Conservation (phyloP, 2,797 vertebrate genomes). For the Eurystomus glaucurus region DNA sequence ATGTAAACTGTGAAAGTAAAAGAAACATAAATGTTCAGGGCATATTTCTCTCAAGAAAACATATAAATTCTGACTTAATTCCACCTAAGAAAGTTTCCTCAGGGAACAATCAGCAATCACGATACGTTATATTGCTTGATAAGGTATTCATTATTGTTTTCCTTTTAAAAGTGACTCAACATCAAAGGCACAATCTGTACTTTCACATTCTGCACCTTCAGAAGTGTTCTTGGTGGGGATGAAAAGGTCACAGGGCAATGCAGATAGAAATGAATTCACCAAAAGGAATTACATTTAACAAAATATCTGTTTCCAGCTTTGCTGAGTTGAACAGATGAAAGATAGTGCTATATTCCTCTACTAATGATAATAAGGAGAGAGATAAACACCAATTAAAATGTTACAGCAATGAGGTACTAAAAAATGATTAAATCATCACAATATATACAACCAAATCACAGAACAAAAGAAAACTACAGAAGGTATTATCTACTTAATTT, state of each 20-base stretch:
- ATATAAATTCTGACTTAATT: not conserved
- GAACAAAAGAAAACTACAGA: constrained; percentile 8
- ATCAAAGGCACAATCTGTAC: not conserved
- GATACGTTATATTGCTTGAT: not conserved
- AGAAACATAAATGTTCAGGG: not conserved
- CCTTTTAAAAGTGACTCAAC: not conserved
- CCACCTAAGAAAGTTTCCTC: not conserved
- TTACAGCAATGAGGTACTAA: not conserved
- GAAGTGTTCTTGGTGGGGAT: not conserved
- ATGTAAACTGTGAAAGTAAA: not conserved
- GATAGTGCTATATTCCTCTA: constrained; percentile 54
- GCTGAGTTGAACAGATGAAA: constrained; percentile 68
- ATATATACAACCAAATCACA: not conserved
- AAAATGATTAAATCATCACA: not conserved
- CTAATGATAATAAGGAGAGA: constrained; percentile 60
- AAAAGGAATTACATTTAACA: constrained; percentile 53
- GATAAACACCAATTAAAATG: constrained; percentile 22
- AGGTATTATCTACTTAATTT: not conserved
- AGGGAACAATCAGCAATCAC: not conserved
- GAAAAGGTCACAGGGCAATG: not conserved
- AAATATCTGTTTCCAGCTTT: constrained; percentile 69
- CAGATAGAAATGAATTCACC: constrained; percentile 41
- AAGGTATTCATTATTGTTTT: not conserved
- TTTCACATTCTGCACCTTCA: not conserved
- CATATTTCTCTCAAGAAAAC: not conserved